phyloP scores from a whole-genome alignment of 2,113 vertebrate genomes.

The Platysternon megacephalum region DNA sequence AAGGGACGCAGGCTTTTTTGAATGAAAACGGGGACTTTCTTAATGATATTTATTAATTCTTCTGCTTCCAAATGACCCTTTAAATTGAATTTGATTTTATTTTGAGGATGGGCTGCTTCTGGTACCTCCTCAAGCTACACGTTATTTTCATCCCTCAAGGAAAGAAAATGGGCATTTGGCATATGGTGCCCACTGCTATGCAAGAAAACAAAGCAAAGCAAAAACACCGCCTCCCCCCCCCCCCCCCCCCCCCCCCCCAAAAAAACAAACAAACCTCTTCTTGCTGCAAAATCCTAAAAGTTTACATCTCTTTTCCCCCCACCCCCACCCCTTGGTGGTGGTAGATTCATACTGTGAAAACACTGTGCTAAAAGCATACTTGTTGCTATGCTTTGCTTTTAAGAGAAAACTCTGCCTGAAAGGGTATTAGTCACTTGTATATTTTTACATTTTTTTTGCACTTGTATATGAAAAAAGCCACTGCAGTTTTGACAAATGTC shows the following conservation, averaged over 20 bases:
- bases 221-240: neutral
- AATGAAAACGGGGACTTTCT: slow-evolving; percentile 28
- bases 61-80: neutral
- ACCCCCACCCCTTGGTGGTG: slow-evolving; percentile 1
- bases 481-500: neutral
- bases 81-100: slow-evolving; percentile 15
- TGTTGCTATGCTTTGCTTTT: neutral
- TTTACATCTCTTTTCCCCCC: slow-evolving; percentile 6
- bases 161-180: neutral
- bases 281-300: slow-evolving; percentile 16
- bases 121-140: neutral
- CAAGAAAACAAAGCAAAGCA: neutral
- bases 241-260: neutral
- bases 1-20: neutral
- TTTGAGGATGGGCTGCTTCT: slow-evolving; percentile 37
- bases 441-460: slow-evolving; percentile 27
- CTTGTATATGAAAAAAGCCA: neutral
- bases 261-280: neutral
- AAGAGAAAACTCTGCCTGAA: neutral
- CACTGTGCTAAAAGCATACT: slow-evolving; percentile 11
- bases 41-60: neutral
- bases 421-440: neutral
- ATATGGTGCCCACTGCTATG: neutral
- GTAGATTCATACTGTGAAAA: neutral
- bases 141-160: neutral